Percentiles rank a stretch among this genome's conserved stretches.
These are phyloP conservation scores for Acropora tenuis DNA, from an alignment of 64 coral and sea anemone species.

Conservation along the genomic window DNA sequence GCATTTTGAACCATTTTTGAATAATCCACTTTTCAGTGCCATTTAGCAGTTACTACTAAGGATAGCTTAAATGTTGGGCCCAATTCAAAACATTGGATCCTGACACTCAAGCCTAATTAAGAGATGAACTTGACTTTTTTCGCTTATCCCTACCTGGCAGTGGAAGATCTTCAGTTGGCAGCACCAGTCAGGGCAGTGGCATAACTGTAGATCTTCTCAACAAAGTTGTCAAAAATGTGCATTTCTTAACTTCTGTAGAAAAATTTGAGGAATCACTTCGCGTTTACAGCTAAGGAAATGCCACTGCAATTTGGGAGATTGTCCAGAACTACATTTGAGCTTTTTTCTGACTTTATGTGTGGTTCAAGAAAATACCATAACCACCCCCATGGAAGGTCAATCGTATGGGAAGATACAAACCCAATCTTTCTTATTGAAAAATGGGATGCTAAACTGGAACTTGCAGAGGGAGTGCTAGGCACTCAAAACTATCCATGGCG, in stretches of 20 bases:
- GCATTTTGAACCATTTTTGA: not conserved
- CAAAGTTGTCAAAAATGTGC: constrained; percentile 27
- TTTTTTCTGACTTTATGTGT: constrained; percentile 1
- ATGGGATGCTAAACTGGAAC: not conserved
- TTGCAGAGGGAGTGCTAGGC: not conserved
- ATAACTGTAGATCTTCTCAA: constrained; percentile 44
- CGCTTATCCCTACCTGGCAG: constrained; percentile 7
- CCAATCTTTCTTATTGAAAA: not conserved
- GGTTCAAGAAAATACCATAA: not conserved
- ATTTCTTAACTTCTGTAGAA: constrained; percentile 42
- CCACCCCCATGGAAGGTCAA: not conserved
- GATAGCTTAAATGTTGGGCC: not conserved
- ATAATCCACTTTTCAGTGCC: not conserved
- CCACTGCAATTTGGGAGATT: constrained; percentile 44
- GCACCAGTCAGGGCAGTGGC: constrained; percentile 39
- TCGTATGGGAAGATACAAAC: not conserved
- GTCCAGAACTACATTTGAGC: constrained; percentile 19
- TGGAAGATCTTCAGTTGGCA: constrained; percentile 59
- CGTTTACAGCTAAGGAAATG: constrained; percentile 58
- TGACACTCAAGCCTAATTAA: not conserved
- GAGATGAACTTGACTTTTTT: constrained; percentile 21
- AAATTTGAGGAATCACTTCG: constrained; percentile 38
- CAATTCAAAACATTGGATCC: constrained; percentile 1
- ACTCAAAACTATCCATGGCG: not conserved
- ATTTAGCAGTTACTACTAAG: not conserved